These are phyloP conservation scores for Oplegnathus fasciatus DNA, from an alignment of 2,113 vertebrate genomes.

Conservation along the genomic window DNA sequence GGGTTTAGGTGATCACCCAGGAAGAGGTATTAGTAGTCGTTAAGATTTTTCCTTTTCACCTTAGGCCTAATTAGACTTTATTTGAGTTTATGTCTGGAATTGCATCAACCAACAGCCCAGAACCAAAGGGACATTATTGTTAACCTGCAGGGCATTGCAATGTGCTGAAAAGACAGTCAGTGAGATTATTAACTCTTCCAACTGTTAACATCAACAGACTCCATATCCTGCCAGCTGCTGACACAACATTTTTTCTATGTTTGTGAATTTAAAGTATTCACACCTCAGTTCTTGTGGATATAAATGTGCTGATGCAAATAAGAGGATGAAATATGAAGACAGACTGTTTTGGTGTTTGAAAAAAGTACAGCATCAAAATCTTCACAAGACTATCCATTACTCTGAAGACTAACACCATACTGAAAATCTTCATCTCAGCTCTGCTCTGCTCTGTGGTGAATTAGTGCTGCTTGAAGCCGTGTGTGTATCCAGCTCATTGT, in stretches of 20 bases:
- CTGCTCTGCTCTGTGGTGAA: conserved; percentile 13
- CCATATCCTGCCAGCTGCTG: conserved; percentile 11
- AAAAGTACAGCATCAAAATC: background rate
- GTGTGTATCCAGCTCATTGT: background rate
- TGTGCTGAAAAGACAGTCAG: conserved; percentile 46
- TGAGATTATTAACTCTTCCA: conserved; percentile 36
- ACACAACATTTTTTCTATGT: conserved; percentile 17
- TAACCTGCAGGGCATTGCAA: conserved; percentile 1
- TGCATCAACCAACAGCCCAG: background rate
- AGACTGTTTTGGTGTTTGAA: conserved; percentile 10
- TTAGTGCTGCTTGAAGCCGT: background rate
- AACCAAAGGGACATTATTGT: conserved; percentile 12
- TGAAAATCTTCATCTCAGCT: background rate
- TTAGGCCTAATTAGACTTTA: background rate
- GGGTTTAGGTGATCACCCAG: background rate
- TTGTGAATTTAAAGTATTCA: conserved; percentile 31
- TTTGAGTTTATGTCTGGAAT: background rate
- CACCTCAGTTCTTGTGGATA: conserved; percentile 26
- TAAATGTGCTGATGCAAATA: conserved; percentile 41
- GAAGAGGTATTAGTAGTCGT: background rate
- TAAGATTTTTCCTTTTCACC: background rate
- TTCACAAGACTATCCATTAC: conserved; percentile 2
- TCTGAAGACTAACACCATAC: conserved; percentile 6
- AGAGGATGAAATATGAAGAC: conserved; percentile 25
- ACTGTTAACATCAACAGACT: conserved; percentile 24